These are phyloP conservation scores for Chaetorhynchus papuensis DNA, from an alignment of 2,113 vertebrate species.

Conservation along the genomic window DNA sequence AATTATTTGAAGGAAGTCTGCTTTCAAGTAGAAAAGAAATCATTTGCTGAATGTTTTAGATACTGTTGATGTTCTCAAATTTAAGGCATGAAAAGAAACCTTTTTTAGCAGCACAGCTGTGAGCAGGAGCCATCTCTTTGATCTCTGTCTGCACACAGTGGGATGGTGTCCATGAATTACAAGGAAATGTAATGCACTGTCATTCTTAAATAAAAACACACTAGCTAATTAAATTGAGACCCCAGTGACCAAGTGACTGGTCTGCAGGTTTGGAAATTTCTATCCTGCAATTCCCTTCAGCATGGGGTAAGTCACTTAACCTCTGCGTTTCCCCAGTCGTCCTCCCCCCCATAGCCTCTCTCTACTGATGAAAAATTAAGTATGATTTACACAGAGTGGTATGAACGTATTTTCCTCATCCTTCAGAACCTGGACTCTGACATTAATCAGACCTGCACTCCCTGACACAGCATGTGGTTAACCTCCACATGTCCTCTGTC, in stretches of 20 bases:
- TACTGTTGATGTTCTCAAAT: conserved; percentile 41
- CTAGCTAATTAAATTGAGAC: conserved; percentile 16
- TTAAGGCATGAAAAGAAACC: conserved; percentile 7
- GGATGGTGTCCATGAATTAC: conserved; percentile 28
- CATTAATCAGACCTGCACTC: conserved; percentile 10
- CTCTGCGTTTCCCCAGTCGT: neutral
- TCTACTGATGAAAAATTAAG: conserved; percentile 16
- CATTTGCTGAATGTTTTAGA: neutral
- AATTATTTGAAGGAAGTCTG: neutral
- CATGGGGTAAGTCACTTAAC: neutral
- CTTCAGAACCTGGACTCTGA: neutral
- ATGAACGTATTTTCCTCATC: neutral
- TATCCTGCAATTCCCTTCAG: neutral
- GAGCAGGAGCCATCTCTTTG: conserved; percentile 17
- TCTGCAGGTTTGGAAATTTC: neutral
- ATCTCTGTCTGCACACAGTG: conserved; percentile 7
- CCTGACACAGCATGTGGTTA: neutral
- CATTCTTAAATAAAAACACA: conserved; percentile 44
- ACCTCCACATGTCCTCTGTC: neutral
- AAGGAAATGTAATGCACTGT: neutral
- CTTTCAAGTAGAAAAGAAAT: conserved; percentile 31
- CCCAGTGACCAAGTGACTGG: neutral
- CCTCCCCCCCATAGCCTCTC: neutral
- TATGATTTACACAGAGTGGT: conserved; percentile 7
- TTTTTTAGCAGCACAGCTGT: neutral